Percentiles rank a stretch among this genome's conserved stretches.
Conservation (phyloP, 2,797 vertebrate genomes). For the Otus scops region DNA sequence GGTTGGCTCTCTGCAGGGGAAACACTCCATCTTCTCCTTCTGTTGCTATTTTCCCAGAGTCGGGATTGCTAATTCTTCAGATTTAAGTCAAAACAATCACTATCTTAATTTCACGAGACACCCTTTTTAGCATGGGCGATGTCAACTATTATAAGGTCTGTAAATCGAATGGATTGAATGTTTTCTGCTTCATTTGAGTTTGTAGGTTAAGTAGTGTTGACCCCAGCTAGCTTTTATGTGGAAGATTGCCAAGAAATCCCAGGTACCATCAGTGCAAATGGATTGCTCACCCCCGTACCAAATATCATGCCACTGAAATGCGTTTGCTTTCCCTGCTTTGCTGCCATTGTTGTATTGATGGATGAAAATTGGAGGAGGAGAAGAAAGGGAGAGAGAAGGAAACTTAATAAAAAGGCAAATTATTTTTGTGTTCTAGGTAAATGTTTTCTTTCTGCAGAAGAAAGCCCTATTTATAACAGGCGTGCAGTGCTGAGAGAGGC, state of each 20-base stretch:
- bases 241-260: neutral
- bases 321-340: neutral
- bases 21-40: neutral
- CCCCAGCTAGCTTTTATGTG: neutral
- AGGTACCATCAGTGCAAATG: neutral
- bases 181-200: neutral
- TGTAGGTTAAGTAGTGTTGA: slow-evolving; percentile 8
- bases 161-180: neutral
- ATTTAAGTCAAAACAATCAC: neutral
- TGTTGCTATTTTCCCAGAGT: neutral
- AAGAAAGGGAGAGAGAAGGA: neutral
- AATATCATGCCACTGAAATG: neutral
- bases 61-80: neutral
- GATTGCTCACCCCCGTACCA: rapidly evolving
- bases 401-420: neutral
- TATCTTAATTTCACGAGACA: slow-evolving; percentile 21
- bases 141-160: slow-evolving; percentile 12
- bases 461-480: neutral
- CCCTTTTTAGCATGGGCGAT: neutral
- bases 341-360: neutral
- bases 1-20: rapidly evolving
- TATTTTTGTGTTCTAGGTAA: neutral
- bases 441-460: neutral
- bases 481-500: neutral
- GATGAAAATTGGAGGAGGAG: neutral